Evolutionary conservation across 2,113 vertebrate genomes (phyloP).

Genomic region (Notechis scutatus): DNA sequence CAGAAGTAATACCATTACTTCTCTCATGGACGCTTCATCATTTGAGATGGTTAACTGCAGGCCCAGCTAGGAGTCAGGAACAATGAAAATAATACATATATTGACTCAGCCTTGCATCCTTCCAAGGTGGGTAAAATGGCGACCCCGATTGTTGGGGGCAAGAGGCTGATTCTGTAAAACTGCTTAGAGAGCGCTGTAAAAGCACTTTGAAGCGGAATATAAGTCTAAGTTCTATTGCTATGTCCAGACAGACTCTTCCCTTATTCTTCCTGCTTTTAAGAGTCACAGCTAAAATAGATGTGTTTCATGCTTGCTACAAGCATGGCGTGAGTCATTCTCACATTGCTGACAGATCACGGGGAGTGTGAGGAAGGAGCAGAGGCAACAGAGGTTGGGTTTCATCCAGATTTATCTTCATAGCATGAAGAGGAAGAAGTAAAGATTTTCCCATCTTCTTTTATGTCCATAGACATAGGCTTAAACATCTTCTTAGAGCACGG

Average conservation of each 20-base stretch:
- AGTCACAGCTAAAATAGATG: constrained; percentile 12
- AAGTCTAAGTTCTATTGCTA: no score
- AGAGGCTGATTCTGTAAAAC: no score
- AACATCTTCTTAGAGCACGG: background rate
- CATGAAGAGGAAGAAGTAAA: background rate
- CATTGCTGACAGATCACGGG: background rate
- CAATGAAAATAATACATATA: background rate
- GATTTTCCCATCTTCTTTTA: background rate
- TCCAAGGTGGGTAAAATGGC: no score
- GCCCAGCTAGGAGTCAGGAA: background rate
- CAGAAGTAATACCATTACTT: background rate
- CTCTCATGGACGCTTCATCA: background rate
- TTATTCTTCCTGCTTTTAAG: background rate
- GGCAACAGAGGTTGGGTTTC: background rate
- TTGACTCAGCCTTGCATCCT: no score
- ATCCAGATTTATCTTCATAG: background rate
- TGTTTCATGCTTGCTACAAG: background rate
- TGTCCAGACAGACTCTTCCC: background rate
- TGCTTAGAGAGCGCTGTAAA: no score
- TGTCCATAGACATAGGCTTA: background rate
- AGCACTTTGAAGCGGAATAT: no score
- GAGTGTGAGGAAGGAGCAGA: background rate
- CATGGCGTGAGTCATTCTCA: constrained; percentile 5
- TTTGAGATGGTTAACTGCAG: background rate
- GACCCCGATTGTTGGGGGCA: no score